Percentiles rank a stretch among this genome's conserved stretches.
Conservation (phyloP, 2,113 vertebrate species). For the Callopanchax toddi region DNA sequence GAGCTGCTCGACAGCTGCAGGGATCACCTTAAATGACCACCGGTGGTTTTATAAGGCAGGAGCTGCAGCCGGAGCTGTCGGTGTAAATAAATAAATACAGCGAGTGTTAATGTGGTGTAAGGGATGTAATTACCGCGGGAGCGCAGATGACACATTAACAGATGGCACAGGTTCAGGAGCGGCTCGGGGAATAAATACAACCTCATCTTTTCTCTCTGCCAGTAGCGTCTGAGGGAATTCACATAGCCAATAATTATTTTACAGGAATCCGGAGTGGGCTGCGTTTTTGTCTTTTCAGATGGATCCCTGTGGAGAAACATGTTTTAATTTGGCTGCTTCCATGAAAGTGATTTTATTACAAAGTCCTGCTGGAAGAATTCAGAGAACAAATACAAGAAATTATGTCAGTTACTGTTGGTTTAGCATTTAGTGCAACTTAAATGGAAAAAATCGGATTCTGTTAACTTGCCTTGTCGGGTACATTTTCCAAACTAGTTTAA, state of each 20-base stretch:
- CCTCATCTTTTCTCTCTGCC: slow-evolving; percentile 26
- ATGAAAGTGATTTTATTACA: background rate
- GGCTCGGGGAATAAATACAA: slow-evolving; percentile 33
- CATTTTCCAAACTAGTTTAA: too few relatives aligned
- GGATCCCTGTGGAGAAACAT: slow-evolving; percentile 8
- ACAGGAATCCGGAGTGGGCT: slow-evolving; percentile 32
- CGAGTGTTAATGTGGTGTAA: slow-evolving; percentile 22
- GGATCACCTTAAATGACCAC: background rate
- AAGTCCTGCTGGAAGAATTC: slow-evolving; percentile 18
- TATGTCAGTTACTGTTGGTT: too few relatives aligned
- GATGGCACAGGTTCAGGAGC: slow-evolving; percentile 43
- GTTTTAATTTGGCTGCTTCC: slow-evolving; percentile 31
- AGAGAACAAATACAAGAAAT: background rate
- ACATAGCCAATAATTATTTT: slow-evolving; percentile 47
- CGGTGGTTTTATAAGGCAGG: background rate
- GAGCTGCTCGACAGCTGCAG: background rate
- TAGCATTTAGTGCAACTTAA: too few relatives aligned
- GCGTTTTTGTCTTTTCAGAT: slow-evolving; percentile 34
- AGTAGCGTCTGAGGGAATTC: slow-evolving; percentile 42
- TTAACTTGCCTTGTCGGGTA: too few relatives aligned
- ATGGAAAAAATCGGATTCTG: too few relatives aligned
- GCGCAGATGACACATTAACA: slow-evolving; percentile 28
- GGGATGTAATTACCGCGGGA: slow-evolving; percentile 17
- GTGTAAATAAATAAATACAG: slow-evolving; percentile 10
- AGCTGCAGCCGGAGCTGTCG: slow-evolving; percentile 1